phyloP scores from a whole-genome alignment of 2,797 vertebrate species.

The Pyrocephalus nanus region DNA sequence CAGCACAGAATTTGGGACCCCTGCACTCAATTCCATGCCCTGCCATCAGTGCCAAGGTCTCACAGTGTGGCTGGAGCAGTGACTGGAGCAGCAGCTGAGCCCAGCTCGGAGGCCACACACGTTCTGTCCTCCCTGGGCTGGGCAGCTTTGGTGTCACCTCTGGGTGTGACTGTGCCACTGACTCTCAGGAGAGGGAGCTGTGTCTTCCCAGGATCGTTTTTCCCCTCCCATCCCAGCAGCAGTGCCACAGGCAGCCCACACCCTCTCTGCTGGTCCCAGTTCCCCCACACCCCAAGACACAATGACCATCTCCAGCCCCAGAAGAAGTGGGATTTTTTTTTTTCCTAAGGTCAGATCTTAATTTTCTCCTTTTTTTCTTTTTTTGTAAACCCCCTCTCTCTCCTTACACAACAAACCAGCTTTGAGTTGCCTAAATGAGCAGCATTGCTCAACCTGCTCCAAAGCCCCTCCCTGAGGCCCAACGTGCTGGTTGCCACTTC shows the following conservation, averaged over 20 bases:
- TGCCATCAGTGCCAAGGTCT: not conserved
- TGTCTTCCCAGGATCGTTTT: fast-evolving
- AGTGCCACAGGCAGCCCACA: not conserved
- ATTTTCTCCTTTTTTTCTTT: not conserved
- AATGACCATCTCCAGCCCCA: not conserved
- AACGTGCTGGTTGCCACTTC: not conserved
- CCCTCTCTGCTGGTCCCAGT: not conserved
- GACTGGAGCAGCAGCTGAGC: not conserved
- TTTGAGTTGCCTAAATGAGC: constrained; percentile 1
- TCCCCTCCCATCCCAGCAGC: not conserved
- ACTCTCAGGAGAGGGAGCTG: not conserved
- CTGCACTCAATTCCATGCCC: not conserved
- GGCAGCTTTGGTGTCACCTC: not conserved
- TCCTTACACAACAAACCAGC: constrained; percentile 21
- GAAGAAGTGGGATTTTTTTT: not conserved
- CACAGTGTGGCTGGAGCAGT: too few relatives aligned
- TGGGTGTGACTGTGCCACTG: fast-evolving
- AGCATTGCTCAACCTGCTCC: constrained; percentile 27
- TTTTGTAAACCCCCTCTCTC: not conserved
- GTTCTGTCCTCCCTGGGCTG: not conserved
- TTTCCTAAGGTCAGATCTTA: not conserved
- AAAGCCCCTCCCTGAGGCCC: not conserved
- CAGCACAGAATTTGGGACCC: not conserved
- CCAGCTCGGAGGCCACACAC: not conserved
- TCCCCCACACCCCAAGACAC: not conserved